Conservation (phyloP, 2,888 invertebrate genomes). For the Drosophila differens region DNA sequence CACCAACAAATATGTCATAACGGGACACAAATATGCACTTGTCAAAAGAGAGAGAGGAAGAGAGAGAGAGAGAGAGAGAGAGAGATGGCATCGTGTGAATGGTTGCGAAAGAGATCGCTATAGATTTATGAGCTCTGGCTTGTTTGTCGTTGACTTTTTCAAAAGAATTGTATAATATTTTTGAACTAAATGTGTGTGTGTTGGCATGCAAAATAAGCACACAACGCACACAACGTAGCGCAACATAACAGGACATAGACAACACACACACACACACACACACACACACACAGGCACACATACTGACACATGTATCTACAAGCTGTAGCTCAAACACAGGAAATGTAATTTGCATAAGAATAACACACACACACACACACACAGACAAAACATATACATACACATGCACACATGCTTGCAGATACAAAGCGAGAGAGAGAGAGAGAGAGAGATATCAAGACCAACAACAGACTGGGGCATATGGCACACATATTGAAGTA, state of each 20-base stretch:
- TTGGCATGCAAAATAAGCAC: constrained; percentile 70
- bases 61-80: neutral
- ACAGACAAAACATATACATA: constrained; percentile 15
- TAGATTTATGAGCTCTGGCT: constrained; percentile 73
- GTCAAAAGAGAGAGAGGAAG: constrained; percentile 18
- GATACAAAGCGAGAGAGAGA: neutral
- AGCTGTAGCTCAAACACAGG: constrained; percentile 80
- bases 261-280: constrained; percentile 9
- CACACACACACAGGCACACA: constrained; percentile 14
- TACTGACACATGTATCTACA: constrained; percentile 74
- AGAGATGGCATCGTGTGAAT: neutral
- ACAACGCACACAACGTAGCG: constrained; percentile 12
- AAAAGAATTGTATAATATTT: constrained; percentile 79
- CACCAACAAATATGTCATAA: constrained; percentile 80
- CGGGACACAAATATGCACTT: constrained; percentile 63
- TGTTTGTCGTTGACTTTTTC: constrained; percentile 75
- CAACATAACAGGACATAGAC: neutral
- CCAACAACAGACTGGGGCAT: constrained; percentile 55
- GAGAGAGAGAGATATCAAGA: neutral
- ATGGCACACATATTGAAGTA: constrained; percentile 78
- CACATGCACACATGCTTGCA: constrained; percentile 4
- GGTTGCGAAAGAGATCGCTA: constrained; percentile 21
- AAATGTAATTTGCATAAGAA: constrained; percentile 81
- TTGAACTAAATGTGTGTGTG: constrained; percentile 63
- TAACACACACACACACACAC: constrained; percentile 57